These are phyloP conservation scores for Balanococcus diminutus DNA, from an alignment of 2,888 invertebrate species.

Conservation along the genomic window DNA sequence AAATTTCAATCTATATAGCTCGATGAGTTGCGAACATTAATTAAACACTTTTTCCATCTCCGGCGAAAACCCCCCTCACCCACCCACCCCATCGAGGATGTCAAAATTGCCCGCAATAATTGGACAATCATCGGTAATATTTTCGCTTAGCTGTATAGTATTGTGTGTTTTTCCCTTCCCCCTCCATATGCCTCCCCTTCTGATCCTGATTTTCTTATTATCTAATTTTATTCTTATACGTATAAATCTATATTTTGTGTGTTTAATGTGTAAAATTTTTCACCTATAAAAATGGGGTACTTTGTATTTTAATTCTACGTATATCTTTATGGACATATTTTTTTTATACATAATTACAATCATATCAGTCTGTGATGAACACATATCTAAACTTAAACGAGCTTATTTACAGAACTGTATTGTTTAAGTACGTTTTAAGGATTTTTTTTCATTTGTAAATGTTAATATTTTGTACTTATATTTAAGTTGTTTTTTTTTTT, in stretches of 20 bases:
- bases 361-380: conserved; percentile 54
- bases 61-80: neutral
- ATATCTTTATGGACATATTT: conserved; percentile 15
- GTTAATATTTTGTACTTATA: conserved; percentile 38
- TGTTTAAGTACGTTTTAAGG: conserved; percentile 37
- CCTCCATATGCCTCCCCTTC: no score
- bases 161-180: neutral
- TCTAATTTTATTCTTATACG: neutral
- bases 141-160: neutral
- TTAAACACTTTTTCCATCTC: conserved; percentile 33
- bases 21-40: conserved; percentile 28
- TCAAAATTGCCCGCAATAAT: conserved; percentile 33
- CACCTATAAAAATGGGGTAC: neutral
- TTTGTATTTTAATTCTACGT: neutral
- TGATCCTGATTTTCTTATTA: neutral
- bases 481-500: neutral
- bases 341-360: conserved; percentile 50
- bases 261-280: neutral
- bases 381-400: conserved; percentile 55
- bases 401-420: conserved; percentile 51
- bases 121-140: conserved; percentile 11
- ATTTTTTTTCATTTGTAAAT: conserved; percentile 28
- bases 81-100: no score
- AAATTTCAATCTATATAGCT: conserved; percentile 6
- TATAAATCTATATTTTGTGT: no score